Evolutionary conservation across 2,888 invertebrate species (phyloP).

Genomic region (Temnothorax ravouxi): DNA sequence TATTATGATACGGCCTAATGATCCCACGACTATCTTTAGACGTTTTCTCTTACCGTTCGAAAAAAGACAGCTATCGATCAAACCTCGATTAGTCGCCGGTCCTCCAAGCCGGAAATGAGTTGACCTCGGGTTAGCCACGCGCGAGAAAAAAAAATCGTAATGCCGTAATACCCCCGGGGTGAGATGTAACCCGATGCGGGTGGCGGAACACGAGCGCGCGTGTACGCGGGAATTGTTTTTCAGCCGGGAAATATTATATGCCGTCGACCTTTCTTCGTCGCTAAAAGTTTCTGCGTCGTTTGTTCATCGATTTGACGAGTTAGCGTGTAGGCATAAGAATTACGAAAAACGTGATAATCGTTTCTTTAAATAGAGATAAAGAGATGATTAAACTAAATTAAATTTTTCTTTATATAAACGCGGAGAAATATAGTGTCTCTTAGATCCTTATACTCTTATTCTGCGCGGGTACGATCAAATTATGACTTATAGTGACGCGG

Average conservation of each 20-base stretch:
- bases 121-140: constrained; percentile 60
- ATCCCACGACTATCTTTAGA: constrained; percentile 57
- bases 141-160: constrained; percentile 68
- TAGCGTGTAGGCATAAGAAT: background rate
- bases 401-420: background rate
- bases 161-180: constrained; percentile 74
- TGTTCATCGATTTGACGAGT: background rate
- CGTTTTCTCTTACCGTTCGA: constrained; percentile 27
- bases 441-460: background rate
- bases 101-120: constrained; percentile 69
- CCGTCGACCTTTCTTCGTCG: constrained; percentile 54
- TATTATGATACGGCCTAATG: constrained; percentile 15
- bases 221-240: constrained; percentile 54
- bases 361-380: background rate
- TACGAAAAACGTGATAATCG: background rate
- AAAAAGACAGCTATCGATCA: constrained; percentile 78
- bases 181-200: constrained; percentile 73
- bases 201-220: constrained; percentile 69
- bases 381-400: background rate
- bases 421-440: background rate
- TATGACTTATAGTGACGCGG: constrained; percentile 62
- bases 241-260: constrained; percentile 17
- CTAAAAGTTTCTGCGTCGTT: background rate
- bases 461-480: constrained; percentile 52
- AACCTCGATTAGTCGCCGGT: constrained; percentile 62